Evolutionary conservation across 2,797 vertebrate genomes (phyloP), one percentile per base, ranked within the genome.

Genomic region (Sebastes diploproa): DNA sequence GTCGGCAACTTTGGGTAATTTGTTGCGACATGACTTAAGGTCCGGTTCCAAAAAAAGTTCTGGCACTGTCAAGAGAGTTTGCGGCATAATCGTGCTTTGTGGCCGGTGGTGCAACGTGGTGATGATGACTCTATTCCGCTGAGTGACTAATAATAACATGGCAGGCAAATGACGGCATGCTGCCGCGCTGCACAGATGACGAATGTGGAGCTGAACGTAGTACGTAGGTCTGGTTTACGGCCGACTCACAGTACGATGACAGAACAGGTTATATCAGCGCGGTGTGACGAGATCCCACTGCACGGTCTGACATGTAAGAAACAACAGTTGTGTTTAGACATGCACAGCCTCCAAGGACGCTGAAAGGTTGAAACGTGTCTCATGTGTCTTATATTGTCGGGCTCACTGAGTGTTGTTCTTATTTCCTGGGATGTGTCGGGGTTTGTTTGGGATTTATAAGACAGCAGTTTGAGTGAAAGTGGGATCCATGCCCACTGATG

Each of bases 41-140:
- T 50, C 34, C 20, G 8, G 6, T 23, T 73, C 80, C 64, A 46
- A 74, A 82, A 80, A 80, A 63, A 13, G 36, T 50, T 62, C 36
- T 71, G 74, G 78, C 69, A 3, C 27, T 11, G 62, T 72, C 36
- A 7, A 30, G 34, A 54, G 67, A 77, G 42, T 13, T 80, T 80
- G 78, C 32, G 54, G 69, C 64, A 63, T 71, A 77, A 82, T 76
- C 13, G 4, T 11, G 58, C 64, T 63, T 76, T 84, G 77, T 59
- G 68, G 78, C 56, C 11, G 4, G 55, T 7, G 34, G 67, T 75
- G 52, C 7, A 12, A 79, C 25, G 25, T 36, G 75, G 62, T 60
- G 63, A 70, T 81, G 70, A 88, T 66, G 75, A 83, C 77, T 83
- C 60, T 58, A 20, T 88, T 82, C 62, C 23, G 12, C 82, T 86